Conservation (phyloP, 2,113 vertebrate genomes). For the Dendrocopos noguchii region DNA sequence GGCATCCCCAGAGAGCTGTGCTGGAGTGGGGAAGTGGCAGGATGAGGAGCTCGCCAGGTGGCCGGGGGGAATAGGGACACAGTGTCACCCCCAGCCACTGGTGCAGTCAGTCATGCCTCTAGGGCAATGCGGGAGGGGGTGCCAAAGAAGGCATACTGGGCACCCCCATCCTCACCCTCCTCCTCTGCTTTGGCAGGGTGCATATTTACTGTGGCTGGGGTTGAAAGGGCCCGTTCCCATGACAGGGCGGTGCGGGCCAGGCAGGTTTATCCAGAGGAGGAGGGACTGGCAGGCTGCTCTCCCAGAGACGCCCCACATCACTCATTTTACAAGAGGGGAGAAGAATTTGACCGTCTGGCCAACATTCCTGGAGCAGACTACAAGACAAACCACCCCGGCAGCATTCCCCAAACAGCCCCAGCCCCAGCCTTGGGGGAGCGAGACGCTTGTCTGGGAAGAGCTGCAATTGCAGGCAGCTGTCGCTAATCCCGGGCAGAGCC, state of each 20-base stretch:
- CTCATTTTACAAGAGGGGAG: slow-evolving; percentile 72
- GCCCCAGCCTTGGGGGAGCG: slow-evolving; percentile 65
- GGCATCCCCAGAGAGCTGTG: not conserved
- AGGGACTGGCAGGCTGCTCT: slow-evolving; percentile 65
- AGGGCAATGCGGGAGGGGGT: not conserved
- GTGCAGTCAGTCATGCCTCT: not conserved
- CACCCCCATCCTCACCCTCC: not conserved
- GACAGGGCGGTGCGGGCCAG: slow-evolving; percentile 59
- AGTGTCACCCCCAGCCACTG: not conserved
- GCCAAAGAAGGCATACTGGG: not conserved
- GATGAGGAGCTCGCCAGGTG: slow-evolving; percentile 7
- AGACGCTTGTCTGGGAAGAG: slow-evolving; percentile 68
- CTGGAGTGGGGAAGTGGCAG: not conserved
- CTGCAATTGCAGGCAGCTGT: slow-evolving; percentile 63
- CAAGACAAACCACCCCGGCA: slow-evolving; percentile 72
- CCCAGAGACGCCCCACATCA: slow-evolving; percentile 67
- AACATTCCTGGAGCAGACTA: slow-evolving; percentile 74
- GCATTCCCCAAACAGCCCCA: slow-evolving; percentile 72
- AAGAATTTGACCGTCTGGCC: slow-evolving; percentile 77
- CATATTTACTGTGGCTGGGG: slow-evolving; percentile 57
- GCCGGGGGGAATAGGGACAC: not conserved
- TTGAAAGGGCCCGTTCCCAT: slow-evolving; percentile 61
- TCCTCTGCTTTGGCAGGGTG: slow-evolving; percentile 19
- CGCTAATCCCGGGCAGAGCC: slow-evolving; percentile 26
- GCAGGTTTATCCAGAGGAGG: slow-evolving; percentile 73